These are phyloP conservation scores for Noctua fimbriata DNA, from an alignment of 2,888 invertebrate species.

Conservation along the genomic window DNA sequence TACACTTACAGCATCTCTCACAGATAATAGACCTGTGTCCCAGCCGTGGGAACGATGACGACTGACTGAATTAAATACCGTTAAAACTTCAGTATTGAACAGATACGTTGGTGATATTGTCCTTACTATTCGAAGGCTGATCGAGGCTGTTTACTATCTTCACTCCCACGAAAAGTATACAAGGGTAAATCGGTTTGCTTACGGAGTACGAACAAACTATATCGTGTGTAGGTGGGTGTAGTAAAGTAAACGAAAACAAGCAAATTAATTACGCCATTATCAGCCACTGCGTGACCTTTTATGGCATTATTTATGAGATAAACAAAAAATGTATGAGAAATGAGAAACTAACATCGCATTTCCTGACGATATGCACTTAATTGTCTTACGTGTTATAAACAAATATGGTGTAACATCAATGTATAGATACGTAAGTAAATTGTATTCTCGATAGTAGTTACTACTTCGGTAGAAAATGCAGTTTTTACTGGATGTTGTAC, in stretches of 20 bases:
- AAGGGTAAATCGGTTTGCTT: constrained; percentile 45
- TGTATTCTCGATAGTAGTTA: not conserved
- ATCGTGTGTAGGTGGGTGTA: constrained; percentile 34
- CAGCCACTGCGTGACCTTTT: constrained; percentile 36
- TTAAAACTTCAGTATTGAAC: constrained; percentile 22
- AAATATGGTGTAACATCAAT: constrained; percentile 31
- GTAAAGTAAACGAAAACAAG: constrained; percentile 44
- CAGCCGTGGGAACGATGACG: not conserved
- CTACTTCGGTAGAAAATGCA: constrained; percentile 11
- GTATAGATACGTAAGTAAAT: not conserved
- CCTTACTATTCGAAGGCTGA: constrained; percentile 33
- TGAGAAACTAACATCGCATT: constrained; percentile 27
- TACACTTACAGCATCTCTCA: not conserved
- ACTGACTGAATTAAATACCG: constrained; percentile 5
- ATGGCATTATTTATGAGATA: constrained; percentile 35
- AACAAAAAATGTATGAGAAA: constrained; percentile 13
- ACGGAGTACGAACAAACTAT: constrained; percentile 14
- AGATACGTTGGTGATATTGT: constrained; percentile 25
- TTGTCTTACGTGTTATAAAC: constrained; percentile 24
- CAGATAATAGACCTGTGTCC: not conserved
- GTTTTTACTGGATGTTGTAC: constrained; percentile 31
- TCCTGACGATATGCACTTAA: constrained; percentile 5
- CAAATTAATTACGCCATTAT: constrained; percentile 40
- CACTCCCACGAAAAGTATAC: constrained; percentile 47
- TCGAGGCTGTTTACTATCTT: constrained; percentile 30